A percentile compares a stretch with the other conserved stretches of the same genome.
These are phyloP conservation scores for Yponomeuta cagnagella DNA, from an alignment of 2,888 invertebrate genomes.

Conservation along the genomic window DNA sequence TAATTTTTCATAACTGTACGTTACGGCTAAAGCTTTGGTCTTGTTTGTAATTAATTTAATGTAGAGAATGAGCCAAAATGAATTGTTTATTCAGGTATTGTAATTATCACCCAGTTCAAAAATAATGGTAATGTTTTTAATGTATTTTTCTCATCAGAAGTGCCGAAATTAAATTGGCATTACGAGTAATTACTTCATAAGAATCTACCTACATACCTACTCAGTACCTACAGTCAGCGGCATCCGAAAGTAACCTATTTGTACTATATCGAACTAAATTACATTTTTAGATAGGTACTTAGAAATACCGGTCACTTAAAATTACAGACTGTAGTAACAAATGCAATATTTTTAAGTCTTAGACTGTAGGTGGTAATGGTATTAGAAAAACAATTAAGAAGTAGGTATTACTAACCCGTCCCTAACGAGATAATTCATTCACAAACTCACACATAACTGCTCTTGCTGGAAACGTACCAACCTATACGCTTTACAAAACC, in stretches of 20 bases:
- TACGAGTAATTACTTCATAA: neutral
- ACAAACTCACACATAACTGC: no score
- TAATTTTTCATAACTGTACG: neutral
- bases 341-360: no score
- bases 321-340: no score
- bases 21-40: neutral
- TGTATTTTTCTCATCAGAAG: neutral
- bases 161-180: neutral
- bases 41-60: neutral
- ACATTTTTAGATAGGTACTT: no score
- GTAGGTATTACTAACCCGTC: no score
- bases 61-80: neutral
- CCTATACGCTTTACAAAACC: neutral
- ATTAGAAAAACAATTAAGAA: no score
- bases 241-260: no score
- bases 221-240: no score
- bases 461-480: neutral
- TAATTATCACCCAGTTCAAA: constrained; percentile 1
- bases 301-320: no score
- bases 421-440: no score
- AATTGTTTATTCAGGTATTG: neutral
- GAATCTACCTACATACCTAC: neutral
- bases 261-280: no score
- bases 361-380: no score
- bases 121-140: neutral